These are phyloP conservation scores for Drosophila mulleri DNA, from an alignment of 2,888 invertebrate species.

Conservation along the genomic window DNA sequence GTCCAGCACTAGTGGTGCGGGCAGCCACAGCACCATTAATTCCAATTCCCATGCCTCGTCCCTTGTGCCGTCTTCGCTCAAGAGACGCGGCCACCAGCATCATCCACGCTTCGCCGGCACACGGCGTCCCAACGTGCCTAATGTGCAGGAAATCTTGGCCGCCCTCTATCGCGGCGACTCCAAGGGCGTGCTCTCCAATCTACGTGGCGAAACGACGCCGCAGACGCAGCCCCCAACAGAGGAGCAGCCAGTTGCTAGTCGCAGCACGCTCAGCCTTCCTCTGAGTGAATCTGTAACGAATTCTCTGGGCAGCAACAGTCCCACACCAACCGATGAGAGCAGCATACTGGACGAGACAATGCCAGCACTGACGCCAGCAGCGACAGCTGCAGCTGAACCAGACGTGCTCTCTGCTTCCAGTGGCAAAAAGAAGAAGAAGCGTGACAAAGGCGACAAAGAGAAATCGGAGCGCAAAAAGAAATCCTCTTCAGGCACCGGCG, in stretches of 20 bases:
- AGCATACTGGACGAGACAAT: constrained; percentile 81
- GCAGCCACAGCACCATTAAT: constrained; percentile 62
- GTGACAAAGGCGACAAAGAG: constrained; percentile 70
- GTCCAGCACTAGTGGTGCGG: constrained; percentile 77
- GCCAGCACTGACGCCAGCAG: constrained; percentile 27
- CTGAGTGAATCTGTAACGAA: constrained; percentile 80
- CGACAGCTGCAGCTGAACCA: constrained; percentile 7
- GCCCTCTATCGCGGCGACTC: constrained; percentile 84
- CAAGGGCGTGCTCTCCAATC: constrained; percentile 79
- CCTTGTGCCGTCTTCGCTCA: constrained; percentile 74
- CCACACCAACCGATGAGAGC: constrained; percentile 84
- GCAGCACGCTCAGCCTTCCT: constrained; percentile 79
- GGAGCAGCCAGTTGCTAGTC: constrained; percentile 34
- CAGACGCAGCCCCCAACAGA: constrained; percentile 35
- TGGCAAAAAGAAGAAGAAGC: constrained; percentile 70
- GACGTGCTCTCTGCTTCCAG: constrained; percentile 15
- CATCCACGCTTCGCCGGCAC: constrained; percentile 89
- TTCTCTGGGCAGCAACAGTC: constrained; percentile 83
- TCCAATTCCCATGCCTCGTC: constrained; percentile 49
- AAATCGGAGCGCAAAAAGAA: constrained; percentile 78
- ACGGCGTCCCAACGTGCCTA: constrained; percentile 86
- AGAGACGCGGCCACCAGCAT: constrained; percentile 90
- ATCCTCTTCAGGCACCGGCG: constrained; percentile 43
- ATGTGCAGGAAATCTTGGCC: constrained; percentile 84
- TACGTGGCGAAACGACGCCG: constrained; percentile 59